Base-by-base conservation (phyloP, 2,113 vertebrate genomes). In the Aepyceros melampus region DNA sequence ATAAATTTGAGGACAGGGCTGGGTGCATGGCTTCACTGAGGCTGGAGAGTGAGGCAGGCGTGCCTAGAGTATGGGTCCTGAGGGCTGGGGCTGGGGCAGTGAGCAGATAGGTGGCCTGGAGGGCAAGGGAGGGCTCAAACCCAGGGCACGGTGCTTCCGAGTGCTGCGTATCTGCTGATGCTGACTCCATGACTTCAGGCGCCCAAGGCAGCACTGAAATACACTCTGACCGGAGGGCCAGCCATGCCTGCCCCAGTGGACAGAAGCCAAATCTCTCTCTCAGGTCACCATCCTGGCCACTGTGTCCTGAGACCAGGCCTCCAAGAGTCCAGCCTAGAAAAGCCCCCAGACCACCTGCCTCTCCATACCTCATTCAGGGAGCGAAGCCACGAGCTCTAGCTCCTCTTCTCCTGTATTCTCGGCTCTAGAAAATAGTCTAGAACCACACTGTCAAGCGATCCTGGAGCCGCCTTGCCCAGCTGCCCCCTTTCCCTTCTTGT, bases 61-160 rank as follows among this genome's bases (percentile, higher is more conserved):
- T 43, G 49, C 31, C 14, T 51, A 5, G 25, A 49, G 40, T 67
- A 15, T 0, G 1, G 56, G 51, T 62, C 45, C 76, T 78, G 84
- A 84, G 84, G 33, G 47, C 79, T 3, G 12, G 49, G 45, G 47
- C 40, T 2, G 2, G 4, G 74, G 79, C 4, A 53, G 64, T 29
- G 29, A 56, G 86, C 23, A 25, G 19, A 25, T 13, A 29, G 14
- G 53, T 2, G 25, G 13, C 19, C 7, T 31, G 71, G 29, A 58
- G 64, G 56, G 9, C 1, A 2, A 27, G 13, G 71, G 16, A 40
- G 81, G 40, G 12, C 43, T 71, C 0, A 1, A 67, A 71, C 14
- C 56, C 16, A 7, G 51, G 21, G 12, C 8, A 2, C 1, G 11
- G 11, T 49, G 81, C 51, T 49, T 1, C n/a, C 9, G 6, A 19